A percentile compares a stretch with the other conserved stretches of the same genome.
Evolutionary conservation across 2,888 invertebrate genomes (phyloP).

Genomic region (Rambutsinella grinnellia): DNA sequence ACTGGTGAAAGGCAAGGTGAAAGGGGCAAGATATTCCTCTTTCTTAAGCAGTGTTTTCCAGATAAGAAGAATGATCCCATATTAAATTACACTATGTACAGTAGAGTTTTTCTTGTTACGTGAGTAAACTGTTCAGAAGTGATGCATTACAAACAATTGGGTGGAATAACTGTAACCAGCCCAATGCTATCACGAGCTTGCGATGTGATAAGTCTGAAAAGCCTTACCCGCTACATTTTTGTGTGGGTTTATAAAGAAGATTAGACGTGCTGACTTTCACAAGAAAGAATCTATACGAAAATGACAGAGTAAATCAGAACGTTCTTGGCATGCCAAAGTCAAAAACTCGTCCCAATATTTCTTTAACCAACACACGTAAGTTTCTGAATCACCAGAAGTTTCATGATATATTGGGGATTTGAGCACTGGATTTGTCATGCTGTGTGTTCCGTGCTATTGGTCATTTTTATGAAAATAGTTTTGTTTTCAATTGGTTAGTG

Average conservation of each 20-base stretch:
- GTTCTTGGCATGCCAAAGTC: conserved; percentile 52
- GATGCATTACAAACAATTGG: conserved; percentile 36
- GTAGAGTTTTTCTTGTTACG: conserved; percentile 43
- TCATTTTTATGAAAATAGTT: neutral
- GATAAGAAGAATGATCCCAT: neutral
- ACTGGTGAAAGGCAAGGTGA: too few relatives aligned
- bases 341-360: neutral
- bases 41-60: neutral
- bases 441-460: neutral
- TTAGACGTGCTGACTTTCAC: conserved; percentile 22
- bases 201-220: too few relatives aligned
- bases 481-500: neutral
- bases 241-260: conserved; percentile 12
- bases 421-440: neutral
- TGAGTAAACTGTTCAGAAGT: conserved; percentile 33
- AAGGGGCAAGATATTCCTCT: too few relatives aligned
- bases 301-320: conserved; percentile 56
- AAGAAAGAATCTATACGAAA: conserved; percentile 43
- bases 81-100: conserved; percentile 53
- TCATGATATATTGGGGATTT: neutral
- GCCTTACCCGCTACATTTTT: too few relatives aligned
- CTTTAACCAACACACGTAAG: neutral
- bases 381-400: neutral
- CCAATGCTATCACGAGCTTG: neutral
- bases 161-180: too few relatives aligned